phyloP scores from a whole-genome alignment of 2,797 vertebrate species.

The Leucoraja ocellata region DNA sequence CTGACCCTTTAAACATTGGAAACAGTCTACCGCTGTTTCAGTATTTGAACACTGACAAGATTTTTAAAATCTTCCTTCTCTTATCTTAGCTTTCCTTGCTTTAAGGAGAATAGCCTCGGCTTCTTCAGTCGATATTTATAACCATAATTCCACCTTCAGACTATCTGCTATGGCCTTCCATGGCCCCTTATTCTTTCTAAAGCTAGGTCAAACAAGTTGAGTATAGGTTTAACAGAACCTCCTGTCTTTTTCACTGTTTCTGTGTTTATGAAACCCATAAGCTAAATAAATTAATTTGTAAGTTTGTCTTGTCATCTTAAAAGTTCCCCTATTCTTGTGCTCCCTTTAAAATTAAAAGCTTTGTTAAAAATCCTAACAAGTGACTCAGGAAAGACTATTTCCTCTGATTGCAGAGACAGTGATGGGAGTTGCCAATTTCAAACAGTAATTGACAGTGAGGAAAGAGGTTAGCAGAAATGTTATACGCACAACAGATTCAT shows the following conservation, averaged over 20 bases:
- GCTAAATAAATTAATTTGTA: not conserved
- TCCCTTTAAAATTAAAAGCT: not conserved
- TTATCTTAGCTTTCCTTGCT: no score
- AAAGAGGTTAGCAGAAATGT: not conserved
- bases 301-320: not conserved
- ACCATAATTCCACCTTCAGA: no score
- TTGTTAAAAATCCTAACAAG: not conserved
- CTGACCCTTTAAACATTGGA: no score
- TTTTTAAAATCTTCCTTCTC: no score
- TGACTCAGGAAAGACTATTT: not conserved
- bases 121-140: no score
- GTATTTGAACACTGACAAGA: no score
- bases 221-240: not conserved
- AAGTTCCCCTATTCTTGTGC: not conserved
- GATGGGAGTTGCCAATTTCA: not conserved
- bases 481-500: not conserved
- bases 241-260: not conserved
- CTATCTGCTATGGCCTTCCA: no score
- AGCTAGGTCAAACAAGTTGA: no score
- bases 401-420: not conserved
- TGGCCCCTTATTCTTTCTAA: no score
- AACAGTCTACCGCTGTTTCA: no score
- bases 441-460: not conserved
- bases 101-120: no score
- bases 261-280: not conserved